Conservation (phyloP, 2,888 invertebrate species). For the Agrochola lota region DNA sequence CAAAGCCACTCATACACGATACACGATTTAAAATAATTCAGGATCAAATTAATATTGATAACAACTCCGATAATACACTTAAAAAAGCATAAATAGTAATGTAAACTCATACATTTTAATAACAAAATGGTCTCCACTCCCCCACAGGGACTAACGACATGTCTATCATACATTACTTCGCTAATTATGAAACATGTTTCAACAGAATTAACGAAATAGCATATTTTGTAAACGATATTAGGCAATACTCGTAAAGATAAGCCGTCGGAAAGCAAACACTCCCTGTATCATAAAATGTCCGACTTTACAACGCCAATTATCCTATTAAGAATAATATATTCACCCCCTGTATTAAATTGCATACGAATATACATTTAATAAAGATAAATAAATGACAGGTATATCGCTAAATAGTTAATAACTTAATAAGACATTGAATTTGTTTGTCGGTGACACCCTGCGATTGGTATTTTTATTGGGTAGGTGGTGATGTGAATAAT, state of each 20-base stretch:
- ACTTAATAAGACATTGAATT: slow-evolving; percentile 45
- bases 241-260: slow-evolving; percentile 74
- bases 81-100: slow-evolving; percentile 22
- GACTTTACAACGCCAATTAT: slow-evolving; percentile 75
- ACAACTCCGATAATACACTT: not conserved
- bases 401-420: slow-evolving; percentile 53
- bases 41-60: not conserved
- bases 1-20: not conserved
- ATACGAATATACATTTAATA: slow-evolving; percentile 50
- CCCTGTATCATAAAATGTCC: slow-evolving; percentile 74
- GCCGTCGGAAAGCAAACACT: slow-evolving; percentile 63
- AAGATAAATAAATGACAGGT: slow-evolving; percentile 59
- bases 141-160: slow-evolving; percentile 35
- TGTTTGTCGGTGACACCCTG: slow-evolving; percentile 31
- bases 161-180: slow-evolving; percentile 55
- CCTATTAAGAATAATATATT: slow-evolving; percentile 74
- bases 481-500: slow-evolving; percentile 27
- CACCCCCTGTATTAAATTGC: slow-evolving; percentile 71
- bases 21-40: not conserved
- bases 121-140: slow-evolving; percentile 45
- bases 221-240: slow-evolving; percentile 66
- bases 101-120: slow-evolving; percentile 38
- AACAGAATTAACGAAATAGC: slow-evolving; percentile 63
- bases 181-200: slow-evolving; percentile 65
- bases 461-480: slow-evolving; percentile 20